A percentile compares a stretch with the other conserved stretches of the same genome.
These are phyloP conservation scores for Takifugu flavidus DNA, from an alignment of 2,113 vertebrate species.

Conservation along the genomic window DNA sequence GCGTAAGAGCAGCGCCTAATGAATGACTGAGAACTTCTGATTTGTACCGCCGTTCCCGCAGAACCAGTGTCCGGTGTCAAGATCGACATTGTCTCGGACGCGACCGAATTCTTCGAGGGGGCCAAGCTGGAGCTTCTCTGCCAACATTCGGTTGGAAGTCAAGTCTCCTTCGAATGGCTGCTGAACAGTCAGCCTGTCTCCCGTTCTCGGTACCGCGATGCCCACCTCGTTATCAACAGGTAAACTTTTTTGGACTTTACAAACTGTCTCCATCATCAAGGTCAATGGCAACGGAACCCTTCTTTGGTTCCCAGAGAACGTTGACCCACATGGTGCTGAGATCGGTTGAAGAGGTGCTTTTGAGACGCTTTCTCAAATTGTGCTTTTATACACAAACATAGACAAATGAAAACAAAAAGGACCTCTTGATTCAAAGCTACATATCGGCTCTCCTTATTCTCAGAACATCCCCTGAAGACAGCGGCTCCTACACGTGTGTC, in stretches of 20 bases:
- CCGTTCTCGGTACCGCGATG: background rate
- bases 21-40: background rate
- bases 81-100: constrained; percentile 9
- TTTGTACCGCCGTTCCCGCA: constrained; percentile 20
- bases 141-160: constrained; percentile 27
- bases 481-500: constrained; percentile 57
- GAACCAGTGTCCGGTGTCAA: constrained; percentile 42
- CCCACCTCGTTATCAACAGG: constrained; percentile 28
- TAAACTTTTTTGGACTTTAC: constrained; percentile 6
- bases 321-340: too few species aligned
- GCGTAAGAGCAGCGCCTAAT: too few species aligned
- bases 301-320: too few species aligned
- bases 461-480: constrained; percentile 48
- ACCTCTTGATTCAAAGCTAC: too few species aligned
- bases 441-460: background rate
- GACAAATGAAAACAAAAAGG: background rate
- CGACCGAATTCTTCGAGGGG: constrained; percentile 49
- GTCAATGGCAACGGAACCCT: too few species aligned
- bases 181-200: constrained; percentile 26
- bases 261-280: too few species aligned
- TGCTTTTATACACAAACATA: too few species aligned
- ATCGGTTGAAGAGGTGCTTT: too few species aligned
- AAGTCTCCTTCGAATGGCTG: constrained; percentile 63
- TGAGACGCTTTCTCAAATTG: too few species aligned
- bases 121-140: constrained; percentile 49